A percentile compares a stretch with the other conserved stretches of the same genome.
phyloP scores from a whole-genome alignment of 2,888 invertebrate species.

The Cistogaster globosa region DNA sequence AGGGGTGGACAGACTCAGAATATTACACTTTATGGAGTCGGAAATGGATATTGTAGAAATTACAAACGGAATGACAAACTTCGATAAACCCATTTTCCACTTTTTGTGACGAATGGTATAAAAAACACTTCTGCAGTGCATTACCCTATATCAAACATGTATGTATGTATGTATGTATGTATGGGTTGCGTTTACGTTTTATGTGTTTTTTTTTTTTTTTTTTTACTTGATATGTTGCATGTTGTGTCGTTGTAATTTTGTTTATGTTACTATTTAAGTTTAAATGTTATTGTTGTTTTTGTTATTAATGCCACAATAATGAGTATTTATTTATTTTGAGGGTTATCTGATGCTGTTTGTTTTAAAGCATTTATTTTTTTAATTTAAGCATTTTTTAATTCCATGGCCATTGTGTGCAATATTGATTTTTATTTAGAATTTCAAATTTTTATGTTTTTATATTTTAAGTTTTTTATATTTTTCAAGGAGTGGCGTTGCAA shows the following conservation, averaged over 20 bases:
- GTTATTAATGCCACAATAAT: slow-evolving; percentile 64
- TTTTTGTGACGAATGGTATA: too few species aligned
- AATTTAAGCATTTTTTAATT: slow-evolving; percentile 51
- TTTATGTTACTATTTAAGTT: slow-evolving; percentile 14
- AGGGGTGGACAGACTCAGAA: too few species aligned
- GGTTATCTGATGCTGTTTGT: slow-evolving; percentile 70
- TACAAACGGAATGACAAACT: too few species aligned
- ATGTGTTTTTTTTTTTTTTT: slow-evolving; percentile 42
- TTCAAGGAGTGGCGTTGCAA: slow-evolving; percentile 68
- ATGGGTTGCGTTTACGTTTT: slow-evolving; percentile 47
- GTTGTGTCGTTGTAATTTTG: slow-evolving; percentile 48
- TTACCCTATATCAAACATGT: slow-evolving; percentile 21
- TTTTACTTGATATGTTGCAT: slow-evolving; percentile 43
- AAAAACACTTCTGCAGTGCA: slow-evolving; percentile 6
- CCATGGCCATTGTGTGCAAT: slow-evolving; percentile 69
- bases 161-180: slow-evolving; percentile 12
- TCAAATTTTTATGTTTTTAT: slow-evolving; percentile 53
- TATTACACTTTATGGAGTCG: too few species aligned
- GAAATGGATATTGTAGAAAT: too few species aligned
- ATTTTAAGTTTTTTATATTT: background rate
- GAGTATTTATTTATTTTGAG: slow-evolving; percentile 70
- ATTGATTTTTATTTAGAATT: slow-evolving; percentile 71
- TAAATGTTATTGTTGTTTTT: slow-evolving; percentile 29
- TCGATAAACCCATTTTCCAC: too few species aligned
- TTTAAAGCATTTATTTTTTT: slow-evolving; percentile 35